These are phyloP conservation scores for Copsychus sechellarum DNA, from an alignment of 2,113 vertebrate genomes.

Conservation along the genomic window DNA sequence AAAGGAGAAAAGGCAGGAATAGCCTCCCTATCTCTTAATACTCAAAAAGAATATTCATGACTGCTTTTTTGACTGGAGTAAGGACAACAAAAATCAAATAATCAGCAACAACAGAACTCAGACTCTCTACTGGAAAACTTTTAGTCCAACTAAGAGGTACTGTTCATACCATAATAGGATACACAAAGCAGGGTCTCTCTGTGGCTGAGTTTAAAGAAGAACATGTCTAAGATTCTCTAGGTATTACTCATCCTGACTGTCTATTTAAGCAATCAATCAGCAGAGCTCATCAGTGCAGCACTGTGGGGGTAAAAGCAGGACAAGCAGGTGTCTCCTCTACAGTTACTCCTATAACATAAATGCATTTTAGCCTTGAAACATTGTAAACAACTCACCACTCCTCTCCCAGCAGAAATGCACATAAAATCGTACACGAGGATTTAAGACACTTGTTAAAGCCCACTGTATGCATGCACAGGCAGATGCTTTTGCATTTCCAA, in stretches of 20 bases:
- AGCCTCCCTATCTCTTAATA: neutral
- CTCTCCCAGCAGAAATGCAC: neutral
- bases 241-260: neutral
- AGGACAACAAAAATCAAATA: neutral
- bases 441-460: neutral
- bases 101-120: neutral
- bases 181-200: neutral
- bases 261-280: neutral
- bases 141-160: neutral
- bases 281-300: neutral
- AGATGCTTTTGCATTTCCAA: neutral
- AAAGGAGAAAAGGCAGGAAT: neutral
- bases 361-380: neutral
- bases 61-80: neutral
- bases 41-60: neutral
- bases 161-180: neutral
- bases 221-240: neutral
- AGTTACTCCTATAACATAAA: neutral
- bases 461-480: neutral
- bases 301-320: neutral
- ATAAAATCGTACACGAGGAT: neutral
- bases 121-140: neutral
- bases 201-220: neutral
- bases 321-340: neutral
- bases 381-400: neutral